Percentiles rank a stretch among this genome's conserved stretches.
These are phyloP conservation scores for Anomalospiza imberbis DNA, from an alignment of 2,797 vertebrate species.

Conservation along the genomic window DNA sequence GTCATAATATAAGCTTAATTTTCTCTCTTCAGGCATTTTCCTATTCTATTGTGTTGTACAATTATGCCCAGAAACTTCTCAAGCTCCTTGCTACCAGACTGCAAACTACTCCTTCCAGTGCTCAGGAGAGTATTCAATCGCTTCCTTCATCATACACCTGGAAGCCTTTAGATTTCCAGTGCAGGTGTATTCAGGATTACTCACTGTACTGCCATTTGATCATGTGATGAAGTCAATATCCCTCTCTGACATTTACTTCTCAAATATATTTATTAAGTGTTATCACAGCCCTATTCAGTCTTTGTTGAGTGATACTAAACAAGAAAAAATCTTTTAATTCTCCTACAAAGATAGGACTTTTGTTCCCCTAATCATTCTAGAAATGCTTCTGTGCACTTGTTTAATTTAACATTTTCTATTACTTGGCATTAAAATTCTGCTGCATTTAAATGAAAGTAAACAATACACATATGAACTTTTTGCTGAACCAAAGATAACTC, in stretches of 20 bases:
- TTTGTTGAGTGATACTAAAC: not conserved
- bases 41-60: not conserved
- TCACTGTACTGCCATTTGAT: slow-evolving; percentile 26
- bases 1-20: not conserved
- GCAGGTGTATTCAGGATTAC: slow-evolving; percentile 16
- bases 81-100: not conserved
- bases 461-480: not conserved
- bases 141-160: not conserved
- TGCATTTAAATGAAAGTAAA: not conserved
- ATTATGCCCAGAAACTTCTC: not conserved
- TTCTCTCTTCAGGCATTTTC: slow-evolving; percentile 23
- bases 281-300: not conserved
- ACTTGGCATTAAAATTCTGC: not conserved
- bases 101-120: not conserved
- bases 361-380: not conserved
- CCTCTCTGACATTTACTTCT: slow-evolving; percentile 53
- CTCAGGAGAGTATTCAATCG: not conserved
- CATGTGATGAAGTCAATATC: slow-evolving; percentile 42
- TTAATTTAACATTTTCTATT: not conserved
- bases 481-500: not conserved
- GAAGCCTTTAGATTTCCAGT: not conserved
- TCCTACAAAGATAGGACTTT: not conserved
- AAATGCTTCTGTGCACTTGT: not conserved
- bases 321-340: not conserved
- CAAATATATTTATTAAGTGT: slow-evolving; percentile 38